Evolutionary conservation across 2,797 vertebrate genomes (phyloP).

Genomic region (Harpagifer antarcticus): DNA sequence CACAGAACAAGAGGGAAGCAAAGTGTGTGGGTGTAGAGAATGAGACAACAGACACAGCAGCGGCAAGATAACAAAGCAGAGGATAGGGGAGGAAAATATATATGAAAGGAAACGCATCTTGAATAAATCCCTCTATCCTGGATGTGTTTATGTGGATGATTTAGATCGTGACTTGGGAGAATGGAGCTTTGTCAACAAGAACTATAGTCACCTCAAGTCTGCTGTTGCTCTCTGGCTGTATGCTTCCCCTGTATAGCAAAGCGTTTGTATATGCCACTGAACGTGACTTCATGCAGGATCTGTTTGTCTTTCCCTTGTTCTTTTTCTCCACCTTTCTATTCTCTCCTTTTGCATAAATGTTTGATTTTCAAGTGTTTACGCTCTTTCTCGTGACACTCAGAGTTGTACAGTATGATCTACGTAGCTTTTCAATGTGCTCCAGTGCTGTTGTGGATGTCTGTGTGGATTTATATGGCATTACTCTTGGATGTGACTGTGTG

Average conservation of each 20-base stretch:
- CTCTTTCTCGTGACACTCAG: slow-evolving; percentile 4
- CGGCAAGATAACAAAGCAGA: slow-evolving; percentile 38
- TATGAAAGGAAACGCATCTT: slow-evolving; percentile 43
- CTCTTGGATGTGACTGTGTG: no score
- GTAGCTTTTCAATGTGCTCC: not conserved
- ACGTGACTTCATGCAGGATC: not conserved
- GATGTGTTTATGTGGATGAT: slow-evolving; percentile 62
- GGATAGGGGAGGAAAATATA: slow-evolving; percentile 29
- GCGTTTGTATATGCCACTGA: not conserved
- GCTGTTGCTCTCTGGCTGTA: slow-evolving; percentile 26
- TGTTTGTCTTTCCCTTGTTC: not conserved
- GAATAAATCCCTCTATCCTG: slow-evolving; percentile 57
- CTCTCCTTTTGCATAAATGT: not conserved
- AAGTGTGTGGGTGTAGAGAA: slow-evolving; percentile 30
- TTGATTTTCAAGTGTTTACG: slow-evolving; percentile 1
- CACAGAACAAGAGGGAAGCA: slow-evolving; percentile 13
- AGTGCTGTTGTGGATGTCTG: not conserved
- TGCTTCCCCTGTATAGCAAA: slow-evolving; percentile 4
- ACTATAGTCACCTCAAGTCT: slow-evolving; percentile 48
- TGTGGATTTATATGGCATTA: no score
- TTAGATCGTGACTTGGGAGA: slow-evolving; percentile 55
- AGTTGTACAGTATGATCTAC: not conserved
- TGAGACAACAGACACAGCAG: slow-evolving; percentile 11
- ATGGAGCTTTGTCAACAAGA: slow-evolving; percentile 62
- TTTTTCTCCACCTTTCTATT: not conserved